These are phyloP conservation scores for Drosophila ohnishii DNA, from an alignment of 1,140 invertebrate genomes.

Conservation along the genomic window DNA sequence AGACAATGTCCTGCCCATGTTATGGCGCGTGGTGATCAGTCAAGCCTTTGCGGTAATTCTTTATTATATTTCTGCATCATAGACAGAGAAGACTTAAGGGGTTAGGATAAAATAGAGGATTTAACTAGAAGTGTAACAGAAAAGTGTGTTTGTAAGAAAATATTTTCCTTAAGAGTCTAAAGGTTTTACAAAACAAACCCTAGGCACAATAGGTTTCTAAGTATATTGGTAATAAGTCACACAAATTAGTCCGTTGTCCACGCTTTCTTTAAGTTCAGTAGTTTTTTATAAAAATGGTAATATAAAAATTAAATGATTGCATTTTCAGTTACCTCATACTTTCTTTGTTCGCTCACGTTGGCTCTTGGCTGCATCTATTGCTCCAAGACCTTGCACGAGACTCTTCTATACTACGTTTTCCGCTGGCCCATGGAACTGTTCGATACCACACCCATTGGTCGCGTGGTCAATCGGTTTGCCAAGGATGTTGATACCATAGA, in stretches of 20 bases:
- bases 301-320: constrained; percentile 4
- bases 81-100: not conserved
- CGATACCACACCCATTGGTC: constrained; percentile 90
- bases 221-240: constrained; percentile 11
- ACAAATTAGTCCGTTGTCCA: constrained; percentile 13
- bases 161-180: not conserved
- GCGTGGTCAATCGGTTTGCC: constrained; percentile 89
- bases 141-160: not conserved
- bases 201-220: not conserved
- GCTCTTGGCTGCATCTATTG: constrained; percentile 82
- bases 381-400: constrained; percentile 85
- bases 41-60: constrained; percentile 67
- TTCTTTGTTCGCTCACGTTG: constrained; percentile 71
- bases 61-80: not conserved
- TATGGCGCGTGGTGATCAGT: constrained; percentile 81
- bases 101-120: not conserved
- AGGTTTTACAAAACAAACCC: constrained; percentile 2
- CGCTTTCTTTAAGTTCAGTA: constrained; percentile 3
- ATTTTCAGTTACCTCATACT: constrained; percentile 79
- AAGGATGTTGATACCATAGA: constrained; percentile 90
- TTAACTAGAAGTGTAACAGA: not conserved
- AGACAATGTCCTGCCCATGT: constrained; percentile 85
- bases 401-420: constrained; percentile 86
- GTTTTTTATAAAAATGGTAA: not conserved
- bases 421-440: constrained; percentile 90